phyloP scores from a whole-genome alignment of 2,113 vertebrate genomes.

The Rhabdomys dilectus region DNA sequence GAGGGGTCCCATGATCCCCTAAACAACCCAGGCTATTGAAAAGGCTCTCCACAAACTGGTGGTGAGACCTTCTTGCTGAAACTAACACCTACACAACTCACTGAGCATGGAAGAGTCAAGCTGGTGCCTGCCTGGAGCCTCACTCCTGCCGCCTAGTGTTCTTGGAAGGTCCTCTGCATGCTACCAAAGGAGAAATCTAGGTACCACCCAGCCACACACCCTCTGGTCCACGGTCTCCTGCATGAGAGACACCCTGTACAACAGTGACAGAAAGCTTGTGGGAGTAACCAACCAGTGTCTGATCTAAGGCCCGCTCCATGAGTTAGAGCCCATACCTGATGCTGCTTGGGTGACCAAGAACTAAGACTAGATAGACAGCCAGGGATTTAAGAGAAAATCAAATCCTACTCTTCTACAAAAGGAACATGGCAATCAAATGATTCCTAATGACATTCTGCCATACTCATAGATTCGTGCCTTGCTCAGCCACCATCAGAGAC shows the following conservation, averaged over 20 bases:
- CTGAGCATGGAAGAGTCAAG: neutral
- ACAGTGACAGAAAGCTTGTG: neutral
- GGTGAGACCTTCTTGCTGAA: neutral
- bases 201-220: neutral
- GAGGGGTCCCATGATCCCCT: neutral
- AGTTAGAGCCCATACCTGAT: neutral
- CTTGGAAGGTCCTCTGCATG: neutral
- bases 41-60: neutral
- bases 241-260: neutral
- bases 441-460: neutral
- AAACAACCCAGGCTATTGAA: neutral
- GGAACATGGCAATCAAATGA: neutral
- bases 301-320: neutral
- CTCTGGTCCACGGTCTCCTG: neutral
- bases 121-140: neutral
- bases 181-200: neutral
- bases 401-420: neutral
- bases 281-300: neutral
- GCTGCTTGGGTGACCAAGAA: neutral
- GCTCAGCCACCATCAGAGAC: neutral
- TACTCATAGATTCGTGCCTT: neutral
- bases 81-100: no score
- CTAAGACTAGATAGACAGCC: neutral
- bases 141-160: neutral
- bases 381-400: neutral